Base-by-base conservation (phyloP, 2,888 invertebrate genomes). In the Drosophila mayaguana region DNA sequence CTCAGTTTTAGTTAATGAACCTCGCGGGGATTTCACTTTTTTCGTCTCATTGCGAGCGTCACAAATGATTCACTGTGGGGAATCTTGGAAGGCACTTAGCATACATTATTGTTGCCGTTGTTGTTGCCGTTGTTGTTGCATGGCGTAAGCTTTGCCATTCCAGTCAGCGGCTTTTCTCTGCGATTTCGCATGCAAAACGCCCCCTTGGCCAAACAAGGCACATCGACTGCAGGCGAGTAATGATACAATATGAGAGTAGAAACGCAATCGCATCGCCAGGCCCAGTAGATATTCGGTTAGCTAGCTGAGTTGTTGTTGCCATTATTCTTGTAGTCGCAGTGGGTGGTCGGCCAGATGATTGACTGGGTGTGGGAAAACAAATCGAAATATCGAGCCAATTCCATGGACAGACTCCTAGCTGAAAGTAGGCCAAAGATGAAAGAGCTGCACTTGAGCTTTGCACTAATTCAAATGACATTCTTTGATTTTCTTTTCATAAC, bases 1-100 rank as follows among this genome's bases (percentile, higher is more conserved):
- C 16, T n/a, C 16, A 16, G 51, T 66, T 77, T 77, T 63, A 76
- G 68, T 77, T 66, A 76, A 76, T 76, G 72, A 77, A 77, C 77
- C 72, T 76, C 56, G 38, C 42, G 48, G 45, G 18, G 55, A 16
- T 78, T 78, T 78, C 65, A 71, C 71, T 78, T 74, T 65, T 43
- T 60, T 65, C 38, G 67, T 46, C 67, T 55, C 57, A 63, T 25
- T 18, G 25, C 20, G 36, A 55, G 43, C 51, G 18, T 28, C 32
- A 20, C 28, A 46, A 34, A 56, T 79, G 75, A 75, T 66, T 79
- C 78, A 79, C 63, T 3, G 48, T 38, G 65, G 53, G 69, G 70
- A 70, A 75, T 80, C 66, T 74, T 71, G 67, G 42, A 66, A 64
- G 50, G 57, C 42, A 66, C 40, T 54, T 34, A 50, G 53, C 72